Base-by-base conservation (phyloP, 1,140 invertebrate species). In the Tachypleus tridentatus region DNA sequence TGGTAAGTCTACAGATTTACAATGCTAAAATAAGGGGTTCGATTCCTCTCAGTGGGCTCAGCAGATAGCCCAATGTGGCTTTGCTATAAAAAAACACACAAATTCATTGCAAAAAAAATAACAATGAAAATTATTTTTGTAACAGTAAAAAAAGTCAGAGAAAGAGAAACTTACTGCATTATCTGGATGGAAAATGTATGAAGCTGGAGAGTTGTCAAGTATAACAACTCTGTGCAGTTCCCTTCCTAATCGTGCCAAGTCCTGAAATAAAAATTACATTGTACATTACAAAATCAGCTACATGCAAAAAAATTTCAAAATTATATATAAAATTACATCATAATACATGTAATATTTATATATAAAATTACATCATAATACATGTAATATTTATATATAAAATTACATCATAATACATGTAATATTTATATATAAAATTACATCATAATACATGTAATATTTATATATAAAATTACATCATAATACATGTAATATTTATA, bases 171-270 rank as follows among this genome's bases (percentile, higher is more conserved):
- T 90, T 81, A 98, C 95, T 77, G 97, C 96, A 84, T 99, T 98
- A 78, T 98, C 92, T 76, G 97, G 96, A 87, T 99, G 97, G 87
- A 99, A 99, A 82, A 98, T 96, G 81, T 99, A 99, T 66, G 93
- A 97, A 73, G 94, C 96, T 72, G 97, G 97, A 72, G 95, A 98
- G 82, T 99, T 99, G 82, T 99, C 97, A 68, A 99, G 89, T 75
- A 99, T 99, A 73, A 99, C 87, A 74, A 98, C 94, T 79, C 94
- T 88, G 73, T 93, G 87, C 74, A 99, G 83, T 79, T 98, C 94
- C 70, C 97, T 83, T 57, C 97, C 97, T 70, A 99, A 81, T 77
- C 93, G 91, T 81, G 95, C 95, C 70, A 99, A 85, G 83, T 99
- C 97, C 83, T 82, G 29, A 71, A 49, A 64, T 57, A 58, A 59